Evolutionary conservation across 2,888 invertebrate species (phyloP), one percentile per base, ranked within the genome.

Genomic region (Formica aserva): DNA sequence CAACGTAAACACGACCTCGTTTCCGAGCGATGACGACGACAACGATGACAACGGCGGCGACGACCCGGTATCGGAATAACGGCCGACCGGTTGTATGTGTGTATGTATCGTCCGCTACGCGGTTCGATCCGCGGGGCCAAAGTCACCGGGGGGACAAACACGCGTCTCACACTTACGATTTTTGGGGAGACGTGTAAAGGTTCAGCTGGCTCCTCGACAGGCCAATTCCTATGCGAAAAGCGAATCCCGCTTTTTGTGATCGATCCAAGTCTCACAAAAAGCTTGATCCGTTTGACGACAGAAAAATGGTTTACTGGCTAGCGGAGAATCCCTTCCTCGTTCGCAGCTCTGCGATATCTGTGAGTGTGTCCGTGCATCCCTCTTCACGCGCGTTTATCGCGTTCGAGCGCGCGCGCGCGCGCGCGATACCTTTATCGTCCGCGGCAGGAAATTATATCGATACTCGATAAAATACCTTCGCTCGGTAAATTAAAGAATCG

Each of bases 161-260:
- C 74, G 29, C 66, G 76, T 82, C 81, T 88, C 89, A 26, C 89
- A 92, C 93, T 93, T 85, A 92, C 92, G 85, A 85, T 88, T 90
- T 88, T 60, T 29, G 22, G 45, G 74, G 72, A 78, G 85, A 86
- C 82, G 85, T 89, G 86, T 86, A 66, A 38, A 41, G n/a, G 55
- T 72, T 87, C 82, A 85, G 86, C 86, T 89, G 86, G 82, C 89
- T 90, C 88, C 88, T 86, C 83, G 86, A 89, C 91, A 90, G 87
- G 92, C 94, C 93, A 94, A 94, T 94, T 94, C 93, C 94, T 94
- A 94, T 93, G 91, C 94, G 94, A 94, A 94, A 94, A 94, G 94
- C 94, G 94, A 94, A 94, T 94, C 94, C 94, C 92, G 94, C 94
- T 94, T 94, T 94, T 94, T 94, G 94, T 94, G 94, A 94, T 89